phyloP scores from a whole-genome alignment of 1,140 invertebrate genomes.

The Pogonognathellus flavescens region DNA sequence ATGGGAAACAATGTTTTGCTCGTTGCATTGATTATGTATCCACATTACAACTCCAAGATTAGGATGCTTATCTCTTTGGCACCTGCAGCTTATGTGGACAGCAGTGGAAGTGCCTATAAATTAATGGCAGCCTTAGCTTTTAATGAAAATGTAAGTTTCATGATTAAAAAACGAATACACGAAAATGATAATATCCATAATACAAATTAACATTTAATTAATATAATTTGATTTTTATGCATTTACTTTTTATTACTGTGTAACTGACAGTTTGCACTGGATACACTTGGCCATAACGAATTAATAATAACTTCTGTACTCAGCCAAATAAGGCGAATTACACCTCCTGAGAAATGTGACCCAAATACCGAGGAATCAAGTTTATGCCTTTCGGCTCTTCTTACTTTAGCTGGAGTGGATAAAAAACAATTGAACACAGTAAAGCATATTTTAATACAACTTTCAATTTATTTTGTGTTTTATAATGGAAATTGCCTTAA shows the following conservation, averaged over 20 bases:
- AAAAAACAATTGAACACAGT: constrained; percentile 6
- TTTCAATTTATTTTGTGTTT: no score
- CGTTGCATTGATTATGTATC: constrained; percentile 75
- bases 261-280: constrained; percentile 7
- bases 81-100: constrained; percentile 76
- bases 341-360: neutral
- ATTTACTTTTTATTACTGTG: neutral
- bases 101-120: neutral
- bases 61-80: constrained; percentile 75
- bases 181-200: no score
- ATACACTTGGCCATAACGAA: constrained; percentile 50
- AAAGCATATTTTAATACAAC: no score
- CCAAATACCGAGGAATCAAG: no score
- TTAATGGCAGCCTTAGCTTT: neutral
- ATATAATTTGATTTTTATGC: no score
- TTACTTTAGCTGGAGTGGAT: neutral
- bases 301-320: constrained; percentile 17
- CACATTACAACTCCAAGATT: constrained; percentile 78
- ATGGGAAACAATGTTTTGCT: constrained; percentile 78
- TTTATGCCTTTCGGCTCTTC: constrained; percentile 16
- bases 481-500: no score
- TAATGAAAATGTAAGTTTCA: neutral
- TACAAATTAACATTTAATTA: no score
- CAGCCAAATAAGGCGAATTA: neutral
- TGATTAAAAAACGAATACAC: no score